These are phyloP conservation scores for Emys orbicularis DNA, from an alignment of 2,797 vertebrate species.

Conservation along the genomic window DNA sequence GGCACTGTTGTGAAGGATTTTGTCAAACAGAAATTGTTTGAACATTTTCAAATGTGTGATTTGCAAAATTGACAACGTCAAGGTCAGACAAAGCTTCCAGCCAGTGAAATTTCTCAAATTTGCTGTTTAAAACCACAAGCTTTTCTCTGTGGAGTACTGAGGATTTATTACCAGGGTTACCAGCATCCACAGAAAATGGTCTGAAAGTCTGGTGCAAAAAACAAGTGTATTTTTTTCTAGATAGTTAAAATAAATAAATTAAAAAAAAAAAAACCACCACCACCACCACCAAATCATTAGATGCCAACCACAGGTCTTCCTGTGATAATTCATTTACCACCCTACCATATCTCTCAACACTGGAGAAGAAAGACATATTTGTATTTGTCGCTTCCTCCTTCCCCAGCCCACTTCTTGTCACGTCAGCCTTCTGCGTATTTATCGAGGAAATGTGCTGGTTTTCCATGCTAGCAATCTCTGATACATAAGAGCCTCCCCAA, in stretches of 20 bases:
- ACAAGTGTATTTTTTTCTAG: background rate
- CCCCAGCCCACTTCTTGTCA: background rate
- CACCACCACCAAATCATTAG: background rate
- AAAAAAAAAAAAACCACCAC: background rate
- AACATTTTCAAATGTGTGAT: constrained; percentile 17
- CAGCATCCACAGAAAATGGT: background rate
- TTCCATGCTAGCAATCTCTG: background rate
- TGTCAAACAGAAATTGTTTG: background rate
- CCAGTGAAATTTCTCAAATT: background rate
- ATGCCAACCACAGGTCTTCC: background rate
- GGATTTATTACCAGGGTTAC: background rate
- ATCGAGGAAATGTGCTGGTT: background rate
- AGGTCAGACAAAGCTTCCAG: background rate
- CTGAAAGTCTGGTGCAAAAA: background rate
- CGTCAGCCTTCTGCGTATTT: background rate
- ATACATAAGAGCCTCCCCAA: background rate
- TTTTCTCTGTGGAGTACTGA: background rate
- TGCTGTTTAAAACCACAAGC: background rate
- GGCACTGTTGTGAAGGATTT: background rate
- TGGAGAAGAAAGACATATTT: background rate
- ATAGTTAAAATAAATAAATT: background rate
- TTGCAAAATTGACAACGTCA: constrained; percentile 3
- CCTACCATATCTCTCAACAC: background rate
- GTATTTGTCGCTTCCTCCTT: background rate
- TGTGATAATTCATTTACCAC: background rate